These are phyloP conservation scores for Microtus agrestis DNA, from an alignment of 2,797 vertebrate species.

Conservation along the genomic window DNA sequence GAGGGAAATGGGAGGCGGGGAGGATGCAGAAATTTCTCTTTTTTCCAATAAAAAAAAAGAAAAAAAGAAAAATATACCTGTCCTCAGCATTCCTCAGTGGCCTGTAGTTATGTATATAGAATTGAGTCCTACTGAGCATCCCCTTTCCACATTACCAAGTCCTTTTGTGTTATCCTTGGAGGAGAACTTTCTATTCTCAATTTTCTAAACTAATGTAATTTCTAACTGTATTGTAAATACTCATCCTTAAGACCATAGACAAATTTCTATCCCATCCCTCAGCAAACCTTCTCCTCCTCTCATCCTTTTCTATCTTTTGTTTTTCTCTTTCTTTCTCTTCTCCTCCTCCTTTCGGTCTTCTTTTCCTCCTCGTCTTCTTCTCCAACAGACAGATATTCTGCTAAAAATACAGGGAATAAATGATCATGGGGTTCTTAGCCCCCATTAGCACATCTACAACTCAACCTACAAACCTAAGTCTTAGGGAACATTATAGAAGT, in stretches of 20 bases:
- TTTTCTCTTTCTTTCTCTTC: not conserved
- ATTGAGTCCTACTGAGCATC: not conserved
- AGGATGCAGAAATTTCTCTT: too few species aligned
- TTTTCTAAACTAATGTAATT: not conserved
- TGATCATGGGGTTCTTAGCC: not conserved
- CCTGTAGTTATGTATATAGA: not conserved
- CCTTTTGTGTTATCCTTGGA: not conserved
- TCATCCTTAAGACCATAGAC: not conserved
- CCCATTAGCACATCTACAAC: not conserved
- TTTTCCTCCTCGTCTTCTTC: not conserved
- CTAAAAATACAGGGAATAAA: not conserved
- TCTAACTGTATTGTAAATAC: not conserved
- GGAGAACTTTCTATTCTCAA: not conserved
- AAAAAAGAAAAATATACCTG: too few species aligned
- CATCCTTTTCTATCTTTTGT: too few species aligned
- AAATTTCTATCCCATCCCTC: not conserved
- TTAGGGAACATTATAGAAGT: not conserved
- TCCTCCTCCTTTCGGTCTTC: not conserved
- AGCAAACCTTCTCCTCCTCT: not conserved
- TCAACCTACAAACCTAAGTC: not conserved
- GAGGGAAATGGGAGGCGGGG: too few species aligned
- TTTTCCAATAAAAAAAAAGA: too few species aligned
- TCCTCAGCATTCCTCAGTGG: not conserved
- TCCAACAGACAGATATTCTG: not conserved
- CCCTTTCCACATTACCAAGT: not conserved